A percentile compares a stretch with the other conserved stretches of the same genome.
phyloP scores from a whole-genome alignment of 2,888 invertebrate genomes.

The Oscheius sp. region DNA sequence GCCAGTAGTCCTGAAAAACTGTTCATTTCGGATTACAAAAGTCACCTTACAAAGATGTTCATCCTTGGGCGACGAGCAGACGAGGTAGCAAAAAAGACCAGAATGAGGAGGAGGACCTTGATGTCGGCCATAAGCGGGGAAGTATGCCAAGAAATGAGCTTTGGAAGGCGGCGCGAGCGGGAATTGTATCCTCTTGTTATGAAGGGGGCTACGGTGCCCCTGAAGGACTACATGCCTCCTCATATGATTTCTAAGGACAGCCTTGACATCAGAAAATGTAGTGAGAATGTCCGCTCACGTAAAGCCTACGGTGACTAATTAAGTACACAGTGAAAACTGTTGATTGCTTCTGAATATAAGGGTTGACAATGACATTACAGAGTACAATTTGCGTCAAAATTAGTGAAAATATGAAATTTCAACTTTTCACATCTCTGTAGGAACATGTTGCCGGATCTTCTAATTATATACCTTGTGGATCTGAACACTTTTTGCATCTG shows the following conservation, averaged over 20 bases:
- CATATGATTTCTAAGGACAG: too few species aligned
- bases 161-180: too few species aligned
- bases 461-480: neutral
- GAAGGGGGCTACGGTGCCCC: too few species aligned
- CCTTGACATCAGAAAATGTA: too few species aligned
- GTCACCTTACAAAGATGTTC: conserved; percentile 23
- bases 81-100: neutral
- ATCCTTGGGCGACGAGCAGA: conserved; percentile 1
- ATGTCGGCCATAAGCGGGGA: neutral
- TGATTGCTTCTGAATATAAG: neutral
- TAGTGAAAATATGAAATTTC: too few species aligned
- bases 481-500: conserved; percentile 19
- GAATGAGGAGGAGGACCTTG: neutral
- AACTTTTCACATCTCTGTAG: too few species aligned
- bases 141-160: neutral
- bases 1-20: conserved; percentile 7
- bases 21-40: neutral
- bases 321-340: neutral
- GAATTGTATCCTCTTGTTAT: too few species aligned
- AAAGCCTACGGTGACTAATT: conserved; percentile 1
- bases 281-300: neutral
- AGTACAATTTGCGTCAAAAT: neutral
- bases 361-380: neutral
- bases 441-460: neutral
- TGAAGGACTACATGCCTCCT: too few species aligned